Conservation (phyloP, 2,113 vertebrate species). For the Coptodon bakossiorum region DNA sequence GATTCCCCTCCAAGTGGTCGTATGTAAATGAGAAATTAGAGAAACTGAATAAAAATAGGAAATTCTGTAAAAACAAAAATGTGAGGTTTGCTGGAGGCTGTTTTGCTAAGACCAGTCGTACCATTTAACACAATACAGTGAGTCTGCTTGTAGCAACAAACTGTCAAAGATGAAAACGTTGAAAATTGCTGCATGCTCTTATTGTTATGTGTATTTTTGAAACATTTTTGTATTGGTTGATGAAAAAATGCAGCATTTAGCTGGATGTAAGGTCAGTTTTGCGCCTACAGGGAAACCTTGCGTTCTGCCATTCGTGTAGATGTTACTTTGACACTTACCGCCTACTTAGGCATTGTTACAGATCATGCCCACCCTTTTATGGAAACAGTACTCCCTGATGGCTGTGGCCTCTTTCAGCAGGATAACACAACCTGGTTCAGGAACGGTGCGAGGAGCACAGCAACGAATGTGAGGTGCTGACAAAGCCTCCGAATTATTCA, state of each 20-base stretch:
- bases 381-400: not conserved
- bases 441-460: rapidly evolving
- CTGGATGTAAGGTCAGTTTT: rapidly evolving
- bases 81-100: not conserved
- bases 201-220: not conserved
- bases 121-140: not conserved
- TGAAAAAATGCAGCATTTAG: not conserved
- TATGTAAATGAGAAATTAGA: not conserved
- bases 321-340: not conserved
- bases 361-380: not conserved
- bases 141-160: not conserved
- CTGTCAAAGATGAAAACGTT: not conserved
- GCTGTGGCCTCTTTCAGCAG: not conserved
- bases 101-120: not conserved
- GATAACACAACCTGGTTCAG: not conserved
- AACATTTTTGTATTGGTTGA: not conserved
- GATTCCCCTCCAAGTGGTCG: not conserved
- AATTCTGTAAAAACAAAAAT: not conserved
- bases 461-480: rapidly evolving
- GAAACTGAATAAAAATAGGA: not conserved
- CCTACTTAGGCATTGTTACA: not conserved
- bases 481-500: not conserved
- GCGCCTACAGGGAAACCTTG: not conserved
- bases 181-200: not conserved
- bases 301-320: rapidly evolving